Evolutionary conservation across 2,888 invertebrate genomes (phyloP), one percentile per base, ranked within the genome.

Genomic region (Caenorhabditis drosophilae): DNA sequence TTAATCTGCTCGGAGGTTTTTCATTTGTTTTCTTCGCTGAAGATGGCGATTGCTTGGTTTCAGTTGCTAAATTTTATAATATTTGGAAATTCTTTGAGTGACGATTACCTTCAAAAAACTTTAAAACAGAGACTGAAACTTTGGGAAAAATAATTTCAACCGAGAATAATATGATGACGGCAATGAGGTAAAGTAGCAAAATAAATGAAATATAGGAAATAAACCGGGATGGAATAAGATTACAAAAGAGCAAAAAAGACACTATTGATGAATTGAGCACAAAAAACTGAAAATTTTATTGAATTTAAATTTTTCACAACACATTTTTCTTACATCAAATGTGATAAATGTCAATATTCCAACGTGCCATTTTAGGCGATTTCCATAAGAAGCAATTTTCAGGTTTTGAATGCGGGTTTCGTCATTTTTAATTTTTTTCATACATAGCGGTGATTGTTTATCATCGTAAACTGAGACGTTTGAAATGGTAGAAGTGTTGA

Each of bases 61-160:
- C 15, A 9, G n/a, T 16, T n/a, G 36, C 4, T 18, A n/a, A 6
- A 9, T 40, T 40, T 4, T n/a, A n/a, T n/a, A n/a, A n/a, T n/a
- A n/a, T n/a, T n/a, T n/a, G n/a, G n/a, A n/a, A n/a, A n/a, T n/a
- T n/a, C n/a, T n/a, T n/a, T 4, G 7, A 9, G n/a, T 23, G 25
- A 23, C 51, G 59, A 27, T 42, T 11, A 3, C 27, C 18, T 34
- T 42, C 36, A 7, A 15, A 15, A 26, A n/a, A 7, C 4, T 31
- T 12, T 18, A 27, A 12, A 20, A 48, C 27, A 16, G 46, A 3
- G 4, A n/a, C 2, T 1, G 9, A 15, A 3, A 27, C 31, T n/a
- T 49, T 48, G 20, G 63, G 63, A 22, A 58, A 63, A 16, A 57
- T 63, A 26, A 58, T 53, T 31, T 63, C 63, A 15, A 57, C 48